Evolutionary conservation across 92 coral and sea anemone species (phyloP), one percentile per base, ranked within the genome.

Genomic region (Epizoanthus ramosus): DNA sequence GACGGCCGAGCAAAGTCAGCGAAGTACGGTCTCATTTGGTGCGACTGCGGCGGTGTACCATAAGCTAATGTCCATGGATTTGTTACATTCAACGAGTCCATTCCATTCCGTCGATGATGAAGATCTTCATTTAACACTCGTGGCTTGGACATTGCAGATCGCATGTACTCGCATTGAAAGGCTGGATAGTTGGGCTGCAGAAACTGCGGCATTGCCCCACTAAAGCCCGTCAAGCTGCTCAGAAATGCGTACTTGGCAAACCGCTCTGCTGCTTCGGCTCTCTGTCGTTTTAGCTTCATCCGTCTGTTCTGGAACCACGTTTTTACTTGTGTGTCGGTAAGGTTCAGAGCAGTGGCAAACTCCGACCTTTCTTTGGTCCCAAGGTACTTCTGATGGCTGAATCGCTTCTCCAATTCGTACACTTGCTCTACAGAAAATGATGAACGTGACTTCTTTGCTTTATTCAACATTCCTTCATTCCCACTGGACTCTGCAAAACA

Each of bases 301-400:
- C 91, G 80, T 88, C 91, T 88, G 57, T 88, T 88, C 65, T 88
- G 91, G 71, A 88, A 88, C 91, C 91, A 88, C 10, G 88, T 88
- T 39, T 88, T 88, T 18, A 88, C 86, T 84, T 88, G 91, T 5
- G 91, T 88, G 12, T 88, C 91, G 16, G 87, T 88, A 12, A 88
- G 85, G 12, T 79, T 75, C 58, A 88, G 70, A 14, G 80, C 33
- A 2, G 67, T 52, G 5, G 91, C 91, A 45, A 88, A 63, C 61
- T 88, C 91, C 8, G 88, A 65, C 21, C 91, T 79, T 13, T 88
- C 91, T 31, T 84, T 84, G 39, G 91, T 84, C 21, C 91, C 91
- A 14, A 88, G 81, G 58, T 88, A 88, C 71, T 84, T 88, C 70
- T 88, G 91, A 28, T 80, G 53, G 37, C 74, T 80, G 63, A 88